Evolutionary conservation across 2,888 invertebrate species (phyloP), one percentile per base, ranked within the genome.

Genomic region (Eilema depressum): DNA sequence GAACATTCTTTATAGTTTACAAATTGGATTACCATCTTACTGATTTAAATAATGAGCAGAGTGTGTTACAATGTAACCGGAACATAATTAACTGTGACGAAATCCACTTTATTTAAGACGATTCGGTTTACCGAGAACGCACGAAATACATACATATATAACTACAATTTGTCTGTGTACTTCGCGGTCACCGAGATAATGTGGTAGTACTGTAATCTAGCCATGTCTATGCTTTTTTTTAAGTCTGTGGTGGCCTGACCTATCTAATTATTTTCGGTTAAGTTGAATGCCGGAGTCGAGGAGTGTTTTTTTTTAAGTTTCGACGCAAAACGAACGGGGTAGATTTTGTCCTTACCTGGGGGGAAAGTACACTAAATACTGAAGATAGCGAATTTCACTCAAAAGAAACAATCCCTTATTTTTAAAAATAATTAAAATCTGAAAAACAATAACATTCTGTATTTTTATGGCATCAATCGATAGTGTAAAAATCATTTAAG

Each of bases 51-150:
- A 47, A 20, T 47, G 20, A 47, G 7, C 20, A 47, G 20, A 47
- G 17, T 28, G 26, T 23, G 37, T 53, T 60, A 37, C 11, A 68
- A 23, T n/a, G 37, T 61, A 69, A 66, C 41, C 59, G 63, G 69
- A 75, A 73, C 62, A 61, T 57, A 62, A 70, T 70, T 59, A 56
- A 56, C 14, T 28, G 68, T 76, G 26, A 64, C 57, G 47, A 63
- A 74, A 67, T 53, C 25, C 26, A 30, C 28, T 26, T 37, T 61
- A 26, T 64, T 57, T 56, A 30, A 66, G 25, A n/a, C 57, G 4
- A 62, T 64, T 74, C 64, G n/a, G 26, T 63, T 41, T 78, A 33
- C 56, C 60, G 57, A 53, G 30, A 70, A 69, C 75, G 56, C 33
- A 53, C 14, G 47, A 69, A 41, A 33, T 63, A 56, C 66, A 59